phyloP scores from a whole-genome alignment of 2,888 invertebrate genomes.

The Apodemia duryi region DNA sequence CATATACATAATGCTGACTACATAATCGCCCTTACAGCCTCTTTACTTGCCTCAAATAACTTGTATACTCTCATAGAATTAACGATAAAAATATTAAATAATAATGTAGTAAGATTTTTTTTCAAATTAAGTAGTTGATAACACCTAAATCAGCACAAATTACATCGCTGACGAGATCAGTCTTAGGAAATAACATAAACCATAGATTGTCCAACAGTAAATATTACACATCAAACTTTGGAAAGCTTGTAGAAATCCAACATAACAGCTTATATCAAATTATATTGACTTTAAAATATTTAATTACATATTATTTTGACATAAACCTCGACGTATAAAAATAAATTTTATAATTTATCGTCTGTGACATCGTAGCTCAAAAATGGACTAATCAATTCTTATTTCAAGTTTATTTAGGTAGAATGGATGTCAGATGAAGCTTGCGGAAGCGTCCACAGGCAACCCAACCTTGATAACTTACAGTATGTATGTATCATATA shows the following conservation, averaged over 20 bases:
- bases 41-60: constrained; percentile 41
- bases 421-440: no score
- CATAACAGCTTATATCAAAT: no score
- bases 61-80: constrained; percentile 56
- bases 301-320: no score
- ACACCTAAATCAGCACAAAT: constrained; percentile 32
- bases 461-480: no score
- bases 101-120: constrained; percentile 39
- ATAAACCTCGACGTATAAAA: no score
- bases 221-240: background rate
- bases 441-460: no score
- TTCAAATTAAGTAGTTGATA: constrained; percentile 43
- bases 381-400: no score
- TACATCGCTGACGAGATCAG: constrained; percentile 28
- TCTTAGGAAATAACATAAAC: constrained; percentile 27
- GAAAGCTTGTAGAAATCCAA: background rate
- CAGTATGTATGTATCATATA: no score
- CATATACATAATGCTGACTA: constrained; percentile 81
- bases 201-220: background rate
- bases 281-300: no score
- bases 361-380: no score
- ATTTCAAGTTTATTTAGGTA: no score
- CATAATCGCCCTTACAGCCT: constrained; percentile 74
- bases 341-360: no score
- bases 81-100: constrained; percentile 62